Evolutionary conservation across 2,113 vertebrate species (phyloP).

Genomic region (Symphodus melops): DNA sequence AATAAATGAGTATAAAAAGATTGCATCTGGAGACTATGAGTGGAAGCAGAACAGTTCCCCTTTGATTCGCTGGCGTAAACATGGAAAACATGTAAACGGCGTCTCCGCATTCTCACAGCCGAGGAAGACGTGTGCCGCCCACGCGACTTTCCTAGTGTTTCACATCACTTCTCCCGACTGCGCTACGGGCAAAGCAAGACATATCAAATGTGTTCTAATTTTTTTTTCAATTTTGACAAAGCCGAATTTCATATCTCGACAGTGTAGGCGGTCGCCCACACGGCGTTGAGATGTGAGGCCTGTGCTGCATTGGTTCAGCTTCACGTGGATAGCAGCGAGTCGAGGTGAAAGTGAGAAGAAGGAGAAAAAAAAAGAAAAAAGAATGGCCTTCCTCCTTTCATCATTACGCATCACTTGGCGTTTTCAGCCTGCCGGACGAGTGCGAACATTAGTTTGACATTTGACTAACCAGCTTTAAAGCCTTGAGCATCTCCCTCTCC

Average conservation of each 20-base stretch:
- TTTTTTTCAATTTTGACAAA: constrained; percentile 48
- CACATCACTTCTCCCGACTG: constrained; percentile 43
- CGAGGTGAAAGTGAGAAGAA: constrained; percentile 9
- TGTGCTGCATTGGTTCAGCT: constrained; percentile 30
- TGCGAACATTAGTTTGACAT: constrained; percentile 21
- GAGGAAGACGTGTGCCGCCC: constrained; percentile 37
- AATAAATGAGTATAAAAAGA: too few relatives aligned
- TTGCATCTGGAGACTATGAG: too few relatives aligned
- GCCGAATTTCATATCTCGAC: constrained; percentile 46
- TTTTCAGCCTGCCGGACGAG: constrained; percentile 11
- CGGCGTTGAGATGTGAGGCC: constrained; percentile 24
- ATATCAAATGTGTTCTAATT: constrained; percentile 46
- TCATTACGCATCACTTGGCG: neutral
- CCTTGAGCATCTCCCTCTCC: neutral
- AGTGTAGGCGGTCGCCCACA: constrained; percentile 46
- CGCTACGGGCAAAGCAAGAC: constrained; percentile 49
- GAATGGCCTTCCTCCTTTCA: neutral
- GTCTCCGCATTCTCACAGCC: constrained; percentile 29
- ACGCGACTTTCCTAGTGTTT: constrained; percentile 40
- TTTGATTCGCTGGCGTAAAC: constrained; percentile 17
- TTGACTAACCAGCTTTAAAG: constrained; percentile 25
- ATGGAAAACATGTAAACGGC: constrained; percentile 10
- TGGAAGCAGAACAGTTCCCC: neutral
- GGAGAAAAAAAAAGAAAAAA: too few relatives aligned
- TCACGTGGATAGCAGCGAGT: constrained; percentile 5